A percentile compares a stretch with the other conserved stretches of the same genome.
Evolutionary conservation across 2,797 vertebrate genomes (phyloP).

Genomic region (Tapirus indicus): DNA sequence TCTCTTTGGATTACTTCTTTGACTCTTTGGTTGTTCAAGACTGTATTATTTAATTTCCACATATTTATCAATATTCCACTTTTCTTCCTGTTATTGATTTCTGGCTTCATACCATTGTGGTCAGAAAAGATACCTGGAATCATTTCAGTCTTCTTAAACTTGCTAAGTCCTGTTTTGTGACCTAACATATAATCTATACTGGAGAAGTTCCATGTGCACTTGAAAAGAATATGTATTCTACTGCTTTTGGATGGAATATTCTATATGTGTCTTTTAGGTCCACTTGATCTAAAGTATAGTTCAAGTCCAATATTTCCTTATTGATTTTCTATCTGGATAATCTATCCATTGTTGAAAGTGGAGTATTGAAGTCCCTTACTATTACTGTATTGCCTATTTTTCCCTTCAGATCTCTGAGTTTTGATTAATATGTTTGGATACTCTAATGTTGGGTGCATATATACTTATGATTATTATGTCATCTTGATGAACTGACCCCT

Average conservation of each 20-base stretch:
- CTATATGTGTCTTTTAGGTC: neutral
- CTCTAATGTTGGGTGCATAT: neutral
- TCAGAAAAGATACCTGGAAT: neutral
- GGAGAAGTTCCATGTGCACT: neutral
- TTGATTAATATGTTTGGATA: neutral
- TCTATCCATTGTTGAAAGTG: neutral
- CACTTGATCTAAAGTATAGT: neutral
- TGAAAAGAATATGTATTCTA: neutral
- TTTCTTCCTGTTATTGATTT: neutral
- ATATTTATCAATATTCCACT: neutral
- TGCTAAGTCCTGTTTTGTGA: neutral
- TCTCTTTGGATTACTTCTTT: neutral
- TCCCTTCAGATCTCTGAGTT: neutral
- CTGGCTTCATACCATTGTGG: neutral
- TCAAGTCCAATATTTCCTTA: neutral
- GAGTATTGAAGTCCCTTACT: neutral
- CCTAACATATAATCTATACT: neutral
- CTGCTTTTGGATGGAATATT: neutral
- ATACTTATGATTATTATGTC: neutral
- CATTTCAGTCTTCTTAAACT: neutral
- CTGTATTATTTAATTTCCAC: neutral
- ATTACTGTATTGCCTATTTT: neutral
- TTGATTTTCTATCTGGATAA: neutral
- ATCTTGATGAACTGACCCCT: neutral
- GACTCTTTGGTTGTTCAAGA: neutral